A percentile compares a stretch with the other conserved stretches of the same genome.
These are phyloP conservation scores for Ianthella basta DNA, from an alignment of 37 sponge, comb jelly and placozoan genomes.

Conservation along the genomic window DNA sequence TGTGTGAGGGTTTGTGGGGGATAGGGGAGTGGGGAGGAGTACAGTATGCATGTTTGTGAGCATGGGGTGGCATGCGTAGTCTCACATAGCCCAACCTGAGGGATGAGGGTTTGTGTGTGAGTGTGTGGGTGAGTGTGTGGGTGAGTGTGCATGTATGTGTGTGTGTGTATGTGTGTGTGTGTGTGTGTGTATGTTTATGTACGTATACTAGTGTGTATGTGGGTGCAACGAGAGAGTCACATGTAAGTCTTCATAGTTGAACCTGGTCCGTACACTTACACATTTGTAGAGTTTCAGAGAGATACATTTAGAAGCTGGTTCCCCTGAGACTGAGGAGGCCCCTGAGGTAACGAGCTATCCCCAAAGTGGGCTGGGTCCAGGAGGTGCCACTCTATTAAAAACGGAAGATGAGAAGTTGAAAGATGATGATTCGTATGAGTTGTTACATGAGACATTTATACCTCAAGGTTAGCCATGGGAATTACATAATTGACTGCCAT, in stretches of 20 bases:
- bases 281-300: not conserved
- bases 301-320: not conserved
- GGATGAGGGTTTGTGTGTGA: not conserved
- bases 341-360: not conserved
- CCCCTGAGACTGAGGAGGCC: not conserved
- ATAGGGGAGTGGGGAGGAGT: too few species aligned
- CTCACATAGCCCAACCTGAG: too few species aligned
- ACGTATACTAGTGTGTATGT: not conserved
- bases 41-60: too few species aligned
- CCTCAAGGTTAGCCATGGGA: not conserved
- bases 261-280: too few species aligned
- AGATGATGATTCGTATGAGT: not conserved
- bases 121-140: too few species aligned
- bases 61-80: not conserved
- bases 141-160: not conserved
- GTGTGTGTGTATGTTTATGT: slow-evolving; percentile 26
- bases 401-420: slow-evolving; percentile 2
- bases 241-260: too few species aligned
- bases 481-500: not conserved
- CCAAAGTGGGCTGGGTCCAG: not conserved
- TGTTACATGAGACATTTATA: not conserved
- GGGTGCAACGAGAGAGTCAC: not conserved
- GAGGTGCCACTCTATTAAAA: not conserved
- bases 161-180: slow-evolving; percentile 39
- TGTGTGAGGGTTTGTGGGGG: too few species aligned